A percentile compares a stretch with the other conserved stretches of the same genome.
These are phyloP conservation scores for Chelmon rostratus DNA, from an alignment of 2,797 vertebrate species.

Conservation along the genomic window DNA sequence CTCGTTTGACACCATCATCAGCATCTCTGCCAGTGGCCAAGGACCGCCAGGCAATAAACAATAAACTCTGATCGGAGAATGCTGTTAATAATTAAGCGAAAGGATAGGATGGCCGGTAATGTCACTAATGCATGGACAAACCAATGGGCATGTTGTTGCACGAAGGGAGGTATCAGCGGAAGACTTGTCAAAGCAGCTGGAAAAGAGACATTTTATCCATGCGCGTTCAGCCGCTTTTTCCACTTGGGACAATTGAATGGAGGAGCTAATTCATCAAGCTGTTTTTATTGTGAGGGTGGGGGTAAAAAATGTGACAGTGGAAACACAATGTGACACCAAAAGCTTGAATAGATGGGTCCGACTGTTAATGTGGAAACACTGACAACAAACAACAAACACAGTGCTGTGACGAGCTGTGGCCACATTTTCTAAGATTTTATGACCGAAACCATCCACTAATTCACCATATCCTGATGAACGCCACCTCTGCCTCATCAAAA, in stretches of 20 bases:
- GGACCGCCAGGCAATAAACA: slow-evolving; percentile 82
- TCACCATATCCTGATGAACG: not conserved
- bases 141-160: slow-evolving; percentile 71
- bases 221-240: slow-evolving; percentile 67
- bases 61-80: slow-evolving; percentile 85
- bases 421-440: slow-evolving; percentile 28
- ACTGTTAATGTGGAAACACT: slow-evolving; percentile 40
- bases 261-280: slow-evolving; percentile 30
- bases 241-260: slow-evolving; percentile 58
- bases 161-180: slow-evolving; percentile 76
- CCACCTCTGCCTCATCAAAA: not conserved
- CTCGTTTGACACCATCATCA: slow-evolving; percentile 71
- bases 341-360: slow-evolving; percentile 25
- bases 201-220: slow-evolving; percentile 80
- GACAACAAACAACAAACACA: slow-evolving; percentile 33
- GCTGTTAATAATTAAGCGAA: slow-evolving; percentile 85
- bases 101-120: slow-evolving; percentile 85
- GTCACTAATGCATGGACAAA: slow-evolving; percentile 80
- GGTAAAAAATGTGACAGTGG: slow-evolving; percentile 39
- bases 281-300: slow-evolving; percentile 8
- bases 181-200: slow-evolving; percentile 77
- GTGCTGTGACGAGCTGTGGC: slow-evolving; percentile 19
- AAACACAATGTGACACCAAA: slow-evolving; percentile 56
- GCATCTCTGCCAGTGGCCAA: slow-evolving; percentile 66
- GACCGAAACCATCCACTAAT: slow-evolving; percentile 2